Conservation (phyloP, 2,888 invertebrate genomes). For the Hedychridium roseum region DNA sequence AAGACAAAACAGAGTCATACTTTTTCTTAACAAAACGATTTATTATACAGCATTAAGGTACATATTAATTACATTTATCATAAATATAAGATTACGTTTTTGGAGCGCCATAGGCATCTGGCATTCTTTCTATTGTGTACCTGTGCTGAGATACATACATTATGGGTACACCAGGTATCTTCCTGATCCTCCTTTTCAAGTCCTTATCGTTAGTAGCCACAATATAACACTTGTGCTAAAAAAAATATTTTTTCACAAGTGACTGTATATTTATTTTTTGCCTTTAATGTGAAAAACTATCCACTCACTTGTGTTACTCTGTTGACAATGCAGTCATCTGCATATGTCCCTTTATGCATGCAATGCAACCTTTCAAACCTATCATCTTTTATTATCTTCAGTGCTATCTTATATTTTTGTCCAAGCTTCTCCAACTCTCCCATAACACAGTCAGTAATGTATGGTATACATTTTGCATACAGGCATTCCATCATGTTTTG, state of each 20-base stretch:
- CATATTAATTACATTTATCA: conserved; percentile 1
- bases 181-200: conserved; percentile 91
- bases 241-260: background rate
- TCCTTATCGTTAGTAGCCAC: conserved; percentile 99
- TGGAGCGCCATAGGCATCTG: conserved; percentile 97
- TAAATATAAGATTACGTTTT: conserved; percentile 62
- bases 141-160: conserved; percentile 95
- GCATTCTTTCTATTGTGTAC: conserved; percentile 98
- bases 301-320: conserved; percentile 80
- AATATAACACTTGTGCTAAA: conserved; percentile 97
- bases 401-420: conserved; percentile 91
- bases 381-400: conserved; percentile 93
- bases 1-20: too few relatives aligned
- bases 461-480: conserved; percentile 98
- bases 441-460: conserved; percentile 97
- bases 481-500: conserved; percentile 99
- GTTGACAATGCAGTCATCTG: conserved; percentile 97
- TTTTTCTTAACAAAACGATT: too few relatives aligned
- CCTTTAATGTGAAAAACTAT: background rate
- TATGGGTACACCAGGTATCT: conserved; percentile 98
- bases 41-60: background rate
- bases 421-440: conserved; percentile 98
- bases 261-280: background rate
- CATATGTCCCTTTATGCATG: conserved; percentile 97
- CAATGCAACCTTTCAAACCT: conserved; percentile 93